Evolutionary conservation across 2,888 invertebrate genomes (phyloP), one percentile per base, ranked within the genome.

Genomic region (Microctonus brassicae): DNA sequence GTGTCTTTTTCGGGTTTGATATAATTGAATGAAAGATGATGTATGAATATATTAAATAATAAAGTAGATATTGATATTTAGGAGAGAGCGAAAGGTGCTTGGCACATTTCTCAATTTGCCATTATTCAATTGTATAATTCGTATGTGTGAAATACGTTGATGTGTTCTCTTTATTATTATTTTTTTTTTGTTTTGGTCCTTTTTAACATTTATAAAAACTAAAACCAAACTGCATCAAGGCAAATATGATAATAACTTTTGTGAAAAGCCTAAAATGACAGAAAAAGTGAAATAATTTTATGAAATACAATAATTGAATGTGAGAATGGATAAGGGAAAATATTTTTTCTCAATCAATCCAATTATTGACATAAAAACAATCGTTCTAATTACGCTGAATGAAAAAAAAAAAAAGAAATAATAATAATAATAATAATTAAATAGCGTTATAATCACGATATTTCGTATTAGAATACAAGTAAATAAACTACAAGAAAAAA

Each of bases 401-500:
- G 42, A 60, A 33, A 47, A 61, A 33, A 24, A 34, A 47, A 57
- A 68, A 60, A n/a, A n/a, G n/a, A n/a, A n/a, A n/a, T n/a, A n/a
- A n/a, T n/a, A n/a, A n/a, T n/a, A n/a, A n/a, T n/a, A n/a, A n/a
- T n/a, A 58, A 52, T 70, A 65, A 52, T 53, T 29, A 34, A 34
- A 47, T 70, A 64, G 65, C 55, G 17, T 83, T 84, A 82, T 84
- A 85, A 81, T 86, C 79, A 82, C 82, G 84, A 84, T 84, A 80
- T 82, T 83, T 84, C 83, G 80, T 83, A 82, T 81, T 47, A 64
- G 76, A 79, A 75, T 80, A 81, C 81, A 83, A 81, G 82, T 82
- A 79, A 81, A 82, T 83, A 81, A 82, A 82, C 80, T 75, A n/a
- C n/a, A n/a, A n/a, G n/a, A n/a, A n/a, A n/a, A n/a, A n/a, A n/a